Evolutionary conservation across 1,140 invertebrate genomes (phyloP).

Genomic region (Theocolax elegans): DNA sequence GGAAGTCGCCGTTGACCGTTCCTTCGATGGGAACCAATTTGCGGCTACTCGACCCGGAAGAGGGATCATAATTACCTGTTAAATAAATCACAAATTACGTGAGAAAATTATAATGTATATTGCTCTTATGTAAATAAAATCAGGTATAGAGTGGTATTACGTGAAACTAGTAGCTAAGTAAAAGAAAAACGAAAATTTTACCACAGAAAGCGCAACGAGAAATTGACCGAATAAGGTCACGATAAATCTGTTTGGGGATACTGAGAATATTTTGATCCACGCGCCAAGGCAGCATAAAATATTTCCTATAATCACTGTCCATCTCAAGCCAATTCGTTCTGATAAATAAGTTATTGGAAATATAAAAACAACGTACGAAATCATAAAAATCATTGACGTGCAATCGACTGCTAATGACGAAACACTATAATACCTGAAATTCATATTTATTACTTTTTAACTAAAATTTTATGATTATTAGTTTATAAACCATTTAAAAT

Average conservation of each 20-base stretch:
- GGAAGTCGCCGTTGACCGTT: constrained; percentile 82
- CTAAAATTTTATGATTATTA: too few relatives aligned
- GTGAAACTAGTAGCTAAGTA: too few relatives aligned
- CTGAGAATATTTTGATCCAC: constrained; percentile 42
- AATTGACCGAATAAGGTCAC: constrained; percentile 76
- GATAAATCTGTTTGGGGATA: constrained; percentile 69
- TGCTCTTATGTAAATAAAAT: too few relatives aligned
- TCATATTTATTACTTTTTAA: too few relatives aligned
- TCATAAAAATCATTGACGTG: constrained; percentile 79
- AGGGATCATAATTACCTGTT: constrained; percentile 72
- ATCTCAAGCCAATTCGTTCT: constrained; percentile 63
- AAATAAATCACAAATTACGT: too few relatives aligned
- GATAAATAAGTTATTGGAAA: constrained; percentile 76
- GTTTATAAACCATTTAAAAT: too few relatives aligned
- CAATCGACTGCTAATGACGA: constrained; percentile 72
- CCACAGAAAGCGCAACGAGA: constrained; percentile 72
- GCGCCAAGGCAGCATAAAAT: constrained; percentile 54
- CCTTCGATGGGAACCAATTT: constrained; percentile 66
- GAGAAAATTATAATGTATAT: too few relatives aligned
- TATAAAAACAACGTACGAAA: constrained; percentile 76
- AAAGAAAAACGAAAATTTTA: too few relatives aligned
- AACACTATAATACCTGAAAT: constrained; percentile 71
- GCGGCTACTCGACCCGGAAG: constrained; percentile 81
- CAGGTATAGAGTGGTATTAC: too few relatives aligned
- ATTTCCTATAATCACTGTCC: constrained; percentile 58